These are phyloP conservation scores for Apantesis nais DNA, from an alignment of 2,888 invertebrate genomes.

Conservation along the genomic window DNA sequence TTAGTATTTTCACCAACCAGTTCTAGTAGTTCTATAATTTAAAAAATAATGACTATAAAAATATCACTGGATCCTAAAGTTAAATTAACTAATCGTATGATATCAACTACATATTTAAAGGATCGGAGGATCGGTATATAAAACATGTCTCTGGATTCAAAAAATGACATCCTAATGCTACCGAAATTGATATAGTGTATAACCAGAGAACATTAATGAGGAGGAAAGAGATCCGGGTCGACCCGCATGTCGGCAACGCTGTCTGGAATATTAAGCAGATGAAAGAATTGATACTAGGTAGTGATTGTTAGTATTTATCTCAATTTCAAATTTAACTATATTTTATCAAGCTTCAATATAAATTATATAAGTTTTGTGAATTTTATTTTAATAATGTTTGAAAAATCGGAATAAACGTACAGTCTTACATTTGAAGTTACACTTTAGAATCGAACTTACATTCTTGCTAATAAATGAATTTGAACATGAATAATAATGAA, in stretches of 20 bases:
- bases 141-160: constrained; percentile 18
- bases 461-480: not conserved
- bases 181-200: constrained; percentile 39
- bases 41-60: not conserved
- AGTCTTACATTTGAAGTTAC: not conserved
- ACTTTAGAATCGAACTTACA: not conserved
- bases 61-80: not conserved
- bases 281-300: constrained; percentile 17
- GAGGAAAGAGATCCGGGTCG: constrained; percentile 29
- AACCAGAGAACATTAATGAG: constrained; percentile 40
- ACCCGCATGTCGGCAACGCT: constrained; percentile 31
- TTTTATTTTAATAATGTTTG: too few relatives aligned
- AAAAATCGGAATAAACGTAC: too few relatives aligned
- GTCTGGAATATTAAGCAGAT: constrained; percentile 40
- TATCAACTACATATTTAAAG: not conserved
- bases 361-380: not conserved
- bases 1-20: too few relatives aligned
- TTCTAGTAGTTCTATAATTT: too few relatives aligned
- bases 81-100: not conserved
- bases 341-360: not conserved
- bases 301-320: not conserved
- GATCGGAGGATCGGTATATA: constrained; percentile 16
- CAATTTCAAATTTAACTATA: not conserved
- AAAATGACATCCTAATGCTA: constrained; percentile 16
- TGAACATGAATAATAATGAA: not conserved